Conservation (phyloP, 2,888 invertebrate species). For the Dysmachus trigonus region DNA sequence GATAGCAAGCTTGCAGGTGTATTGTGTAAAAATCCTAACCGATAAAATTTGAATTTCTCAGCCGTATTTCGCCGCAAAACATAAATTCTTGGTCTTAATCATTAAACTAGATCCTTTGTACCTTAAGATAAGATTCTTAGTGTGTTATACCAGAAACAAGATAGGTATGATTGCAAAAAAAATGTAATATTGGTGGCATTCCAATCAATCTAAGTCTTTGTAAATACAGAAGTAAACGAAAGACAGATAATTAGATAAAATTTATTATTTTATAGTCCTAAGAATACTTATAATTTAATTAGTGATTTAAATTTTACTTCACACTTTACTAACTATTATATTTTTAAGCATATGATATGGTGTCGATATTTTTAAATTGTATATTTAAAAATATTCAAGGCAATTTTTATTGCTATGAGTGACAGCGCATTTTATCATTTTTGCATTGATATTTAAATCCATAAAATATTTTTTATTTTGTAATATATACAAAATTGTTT, state of each 20-base stretch:
- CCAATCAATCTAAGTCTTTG: background rate
- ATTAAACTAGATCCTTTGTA: too few species aligned
- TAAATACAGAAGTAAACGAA: background rate
- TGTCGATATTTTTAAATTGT: background rate
- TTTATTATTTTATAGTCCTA: background rate
- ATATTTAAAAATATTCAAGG: background rate
- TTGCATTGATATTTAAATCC: background rate
- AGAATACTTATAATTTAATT: background rate
- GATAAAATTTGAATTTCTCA: too few species aligned
- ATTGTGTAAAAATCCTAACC: too few species aligned
- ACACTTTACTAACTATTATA: background rate
- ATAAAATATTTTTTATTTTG: too few species aligned
- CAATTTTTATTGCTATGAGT: background rate
- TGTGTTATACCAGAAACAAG: background rate
- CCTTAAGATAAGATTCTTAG: too few species aligned
- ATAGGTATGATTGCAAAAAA: background rate
- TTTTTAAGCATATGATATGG: background rate
- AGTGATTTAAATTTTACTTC: background rate
- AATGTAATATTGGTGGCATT: background rate
- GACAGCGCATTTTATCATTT: background rate
- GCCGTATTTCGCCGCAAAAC: too few species aligned
- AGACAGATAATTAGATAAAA: background rate
- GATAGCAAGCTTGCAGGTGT: too few species aligned
- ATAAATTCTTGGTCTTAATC: too few species aligned
- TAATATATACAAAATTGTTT: too few species aligned